A percentile compares a stretch with the other conserved stretches of the same genome.
phyloP scores from a whole-genome alignment of 2,797 vertebrate species.

The Liasis olivaceus region DNA sequence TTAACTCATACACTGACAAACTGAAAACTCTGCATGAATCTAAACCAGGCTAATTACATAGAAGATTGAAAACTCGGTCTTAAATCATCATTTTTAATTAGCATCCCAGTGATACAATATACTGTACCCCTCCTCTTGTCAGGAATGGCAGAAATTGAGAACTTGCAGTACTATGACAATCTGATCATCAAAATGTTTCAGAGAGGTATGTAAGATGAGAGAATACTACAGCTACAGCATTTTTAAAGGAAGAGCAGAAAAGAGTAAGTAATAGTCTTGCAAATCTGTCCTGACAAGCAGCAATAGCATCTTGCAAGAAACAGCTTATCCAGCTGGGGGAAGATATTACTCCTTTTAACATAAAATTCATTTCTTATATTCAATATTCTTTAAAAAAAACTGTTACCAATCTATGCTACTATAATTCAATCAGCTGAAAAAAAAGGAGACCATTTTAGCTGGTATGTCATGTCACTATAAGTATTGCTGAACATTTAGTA shows the following conservation, averaged over 20 bases:
- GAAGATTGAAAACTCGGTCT: neutral
- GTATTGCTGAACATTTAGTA: neutral
- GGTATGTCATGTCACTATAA: constrained; percentile 26
- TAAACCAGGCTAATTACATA: neutral
- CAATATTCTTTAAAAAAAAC: constrained; percentile 24
- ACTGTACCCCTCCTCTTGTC: neutral
- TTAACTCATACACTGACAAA: neutral
- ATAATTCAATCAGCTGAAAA: constrained; percentile 50
- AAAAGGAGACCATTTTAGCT: constrained; percentile 37
- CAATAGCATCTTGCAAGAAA: constrained; percentile 41
- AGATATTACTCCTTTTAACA: constrained; percentile 37
- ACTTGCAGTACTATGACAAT: constrained; percentile 23
- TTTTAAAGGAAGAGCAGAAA: constrained; percentile 20
- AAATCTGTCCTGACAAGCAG: constrained; percentile 48
- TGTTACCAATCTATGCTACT: constrained; percentile 36
- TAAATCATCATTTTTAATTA: neutral
- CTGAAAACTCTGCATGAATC: neutral
- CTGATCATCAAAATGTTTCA: constrained; percentile 36
- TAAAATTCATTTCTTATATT: constrained; percentile 47
- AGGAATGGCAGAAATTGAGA: neutral
- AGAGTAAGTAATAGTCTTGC: constrained; percentile 30
- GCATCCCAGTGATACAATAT: neutral
- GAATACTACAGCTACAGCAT: constrained; percentile 29
- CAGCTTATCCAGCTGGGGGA: constrained; percentile 8
- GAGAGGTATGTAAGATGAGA: constrained; percentile 2